Percentiles rank a stretch among this genome's conserved stretches.
These are phyloP conservation scores for Noturus placidus DNA, from an alignment of 2,113 vertebrate genomes.

Conservation along the genomic window DNA sequence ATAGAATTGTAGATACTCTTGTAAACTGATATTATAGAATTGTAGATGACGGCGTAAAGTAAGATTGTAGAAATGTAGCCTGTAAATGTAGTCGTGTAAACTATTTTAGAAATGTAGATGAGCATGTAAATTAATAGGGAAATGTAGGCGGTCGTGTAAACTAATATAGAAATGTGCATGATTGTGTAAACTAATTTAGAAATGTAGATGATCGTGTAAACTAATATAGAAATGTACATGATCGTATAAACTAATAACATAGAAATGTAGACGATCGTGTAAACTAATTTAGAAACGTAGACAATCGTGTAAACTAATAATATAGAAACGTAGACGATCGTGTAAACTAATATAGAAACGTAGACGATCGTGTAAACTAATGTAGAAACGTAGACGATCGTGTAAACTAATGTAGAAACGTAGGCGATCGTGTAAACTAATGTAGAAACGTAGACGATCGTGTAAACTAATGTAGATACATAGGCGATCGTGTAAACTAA, in stretches of 20 bases:
- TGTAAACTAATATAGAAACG: not conserved
- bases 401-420: not conserved
- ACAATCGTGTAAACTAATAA: not conserved
- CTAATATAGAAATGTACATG: not conserved
- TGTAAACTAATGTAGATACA: not conserved
- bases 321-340: not conserved
- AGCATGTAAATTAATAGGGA: not conserved
- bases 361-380: not conserved
- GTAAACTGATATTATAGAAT: not conserved
- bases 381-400: not conserved
- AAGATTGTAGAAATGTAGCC: too few relatives aligned
- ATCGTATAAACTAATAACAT: not conserved
- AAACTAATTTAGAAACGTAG: not conserved
- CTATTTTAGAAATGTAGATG: not conserved
- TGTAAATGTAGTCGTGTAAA: too few relatives aligned
- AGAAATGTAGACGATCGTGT: not conserved
- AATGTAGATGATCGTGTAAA: not conserved
- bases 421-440: not conserved
- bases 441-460: not conserved
- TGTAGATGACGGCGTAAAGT: rapidly evolving
- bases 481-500: rapidly evolving
- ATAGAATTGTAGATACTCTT: not conserved
- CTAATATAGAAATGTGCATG: not conserved
- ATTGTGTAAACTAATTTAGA: not conserved
- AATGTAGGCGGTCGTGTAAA: not conserved